These are phyloP conservation scores for Indicator maculatus DNA, from an alignment of 2,113 vertebrate species.

Conservation along the genomic window DNA sequence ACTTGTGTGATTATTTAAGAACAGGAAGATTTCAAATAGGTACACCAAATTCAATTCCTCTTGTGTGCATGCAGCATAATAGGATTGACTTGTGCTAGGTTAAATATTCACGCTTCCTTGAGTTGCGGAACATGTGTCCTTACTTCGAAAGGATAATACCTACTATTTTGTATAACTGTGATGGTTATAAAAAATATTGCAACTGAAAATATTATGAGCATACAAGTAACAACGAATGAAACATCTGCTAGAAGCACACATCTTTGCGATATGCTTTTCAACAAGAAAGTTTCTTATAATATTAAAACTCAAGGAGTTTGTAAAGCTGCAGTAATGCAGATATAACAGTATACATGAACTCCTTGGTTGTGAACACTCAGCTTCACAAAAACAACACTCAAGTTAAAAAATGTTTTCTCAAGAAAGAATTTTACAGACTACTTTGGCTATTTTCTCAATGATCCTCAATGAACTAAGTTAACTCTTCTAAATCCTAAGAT, in stretches of 20 bases:
- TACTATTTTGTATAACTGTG: not conserved
- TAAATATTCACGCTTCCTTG: not conserved
- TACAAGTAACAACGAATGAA: not conserved
- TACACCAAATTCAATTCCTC: not conserved
- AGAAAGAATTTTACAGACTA: not conserved
- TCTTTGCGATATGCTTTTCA: not conserved
- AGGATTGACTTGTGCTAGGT: not conserved
- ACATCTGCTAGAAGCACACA: not conserved
- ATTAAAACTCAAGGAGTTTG: not conserved
- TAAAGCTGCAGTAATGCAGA: not conserved
- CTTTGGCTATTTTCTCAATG: not conserved
- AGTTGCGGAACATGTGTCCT: not conserved
- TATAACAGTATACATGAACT: not conserved
- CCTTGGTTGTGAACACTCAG: not conserved
- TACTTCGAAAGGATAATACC: not conserved
- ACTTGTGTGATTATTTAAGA: not conserved
- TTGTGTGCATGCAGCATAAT: fast-evolving
- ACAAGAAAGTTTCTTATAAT: not conserved
- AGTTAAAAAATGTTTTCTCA: not conserved
- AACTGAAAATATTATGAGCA: not conserved
- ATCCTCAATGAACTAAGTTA: not conserved
- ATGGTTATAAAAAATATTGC: not conserved
- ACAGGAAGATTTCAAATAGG: not conserved
- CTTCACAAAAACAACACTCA: not conserved
- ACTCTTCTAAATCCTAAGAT: not conserved